Evolutionary conservation across 2,797 vertebrate genomes (phyloP).

Genomic region (Mico argentatus): DNA sequence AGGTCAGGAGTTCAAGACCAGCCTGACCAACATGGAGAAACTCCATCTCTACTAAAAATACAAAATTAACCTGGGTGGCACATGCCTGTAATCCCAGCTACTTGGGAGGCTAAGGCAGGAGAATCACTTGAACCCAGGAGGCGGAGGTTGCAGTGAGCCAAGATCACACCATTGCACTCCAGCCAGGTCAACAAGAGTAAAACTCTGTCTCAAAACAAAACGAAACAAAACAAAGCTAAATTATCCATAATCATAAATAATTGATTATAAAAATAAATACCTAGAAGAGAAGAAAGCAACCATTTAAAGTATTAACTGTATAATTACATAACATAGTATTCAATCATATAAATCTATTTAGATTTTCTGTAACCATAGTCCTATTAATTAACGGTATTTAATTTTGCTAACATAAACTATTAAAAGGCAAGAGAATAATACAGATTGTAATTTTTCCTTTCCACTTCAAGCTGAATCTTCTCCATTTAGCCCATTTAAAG

Average conservation of each 20-base stretch:
- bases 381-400: neutral
- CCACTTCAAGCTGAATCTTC: neutral
- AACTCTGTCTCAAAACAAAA: too few species aligned
- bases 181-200: too few species aligned
- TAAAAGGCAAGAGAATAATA: neutral
- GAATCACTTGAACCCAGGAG: too few species aligned
- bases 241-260: neutral
- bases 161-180: too few species aligned
- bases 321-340: neutral
- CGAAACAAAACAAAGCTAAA: neutral
- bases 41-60: too few species aligned
- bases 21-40: too few species aligned
- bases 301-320: neutral
- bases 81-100: too few species aligned
- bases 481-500: neutral
- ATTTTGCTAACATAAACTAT: constrained; percentile 4
- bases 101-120: too few species aligned
- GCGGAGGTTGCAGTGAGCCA: too few species aligned
- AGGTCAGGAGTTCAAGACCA: too few species aligned
- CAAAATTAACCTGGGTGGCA: too few species aligned
- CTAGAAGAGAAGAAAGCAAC: neutral
- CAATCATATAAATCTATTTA: neutral
- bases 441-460: neutral
- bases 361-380: neutral
- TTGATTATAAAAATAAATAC: constrained; percentile 23